Evolutionary conservation across 2,888 invertebrate species (phyloP), one percentile per base, ranked within the genome.

Genomic region (Lepidocyrtinus sp.): DNA sequence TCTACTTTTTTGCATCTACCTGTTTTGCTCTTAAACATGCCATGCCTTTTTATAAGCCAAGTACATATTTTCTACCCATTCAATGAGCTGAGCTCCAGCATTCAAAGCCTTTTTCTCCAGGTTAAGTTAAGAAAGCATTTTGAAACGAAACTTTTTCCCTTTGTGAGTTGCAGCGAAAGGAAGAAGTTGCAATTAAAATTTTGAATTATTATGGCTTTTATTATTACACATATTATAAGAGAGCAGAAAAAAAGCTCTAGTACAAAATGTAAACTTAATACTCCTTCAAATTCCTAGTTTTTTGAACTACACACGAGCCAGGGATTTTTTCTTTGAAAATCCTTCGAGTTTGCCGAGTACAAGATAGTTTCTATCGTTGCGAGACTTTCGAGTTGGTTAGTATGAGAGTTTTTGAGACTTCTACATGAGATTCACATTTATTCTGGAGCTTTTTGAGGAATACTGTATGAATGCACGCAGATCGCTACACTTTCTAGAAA

Each of bases 101-200:
- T 50, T 50, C 12, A 50, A 50, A 7, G 50, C 50, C 50, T 50
- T 50, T n/a, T n/a, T 50, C n/a, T 50, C 50, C 50, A 50, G 50
- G 2, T 12, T 1, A 50, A 12, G 50, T 50, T n/a, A 17, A 12
- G 2, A 50, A 1, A 7, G 50, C 5, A 50, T 50, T 36, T 50
- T 50, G 50, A 50, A 50, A 50, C 50, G 17, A 76, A 75, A 63
- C 21, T 62, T 75, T 75, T 68, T 62, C 36, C 36, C 17, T 12
- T 7, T n/a, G 50, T 12, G 50, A 50, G 5, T 36, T 17, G 21
- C 25, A 69, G 25, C 55, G 46, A 67, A 68, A 74, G 55, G 45
- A 50, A 50, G 55, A 64, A 55, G 50, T 77, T 72, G 72, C 72
- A 78, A 78, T 78, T 78, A 78, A 78, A 72, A 78, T 72, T 78